These are phyloP conservation scores for Excalfactoria chinensis DNA, from an alignment of 2,113 vertebrate species.

Conservation along the genomic window DNA sequence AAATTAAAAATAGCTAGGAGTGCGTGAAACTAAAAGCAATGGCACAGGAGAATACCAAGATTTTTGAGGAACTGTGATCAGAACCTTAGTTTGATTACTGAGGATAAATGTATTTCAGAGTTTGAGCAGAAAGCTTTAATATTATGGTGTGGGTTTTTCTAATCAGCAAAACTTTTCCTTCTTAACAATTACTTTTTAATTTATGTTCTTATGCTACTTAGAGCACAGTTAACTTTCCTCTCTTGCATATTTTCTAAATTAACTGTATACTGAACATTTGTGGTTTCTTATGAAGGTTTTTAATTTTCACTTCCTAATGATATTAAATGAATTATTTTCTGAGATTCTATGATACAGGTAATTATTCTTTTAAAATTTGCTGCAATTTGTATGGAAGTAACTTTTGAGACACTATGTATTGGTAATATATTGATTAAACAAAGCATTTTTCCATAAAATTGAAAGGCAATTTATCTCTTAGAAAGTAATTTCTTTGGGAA, in stretches of 20 bases:
- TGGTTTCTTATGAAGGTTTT: background rate
- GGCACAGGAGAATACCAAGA: background rate
- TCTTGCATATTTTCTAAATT: background rate
- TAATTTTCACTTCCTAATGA: constrained; percentile 18
- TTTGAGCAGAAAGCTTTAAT: background rate
- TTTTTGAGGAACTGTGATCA: background rate
- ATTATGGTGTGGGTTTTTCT: background rate
- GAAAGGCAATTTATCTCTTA: constrained; percentile 78
- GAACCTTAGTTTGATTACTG: background rate
- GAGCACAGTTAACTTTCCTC: background rate
- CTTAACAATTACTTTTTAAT: background rate
- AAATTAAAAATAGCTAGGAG: background rate
- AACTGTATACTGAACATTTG: background rate
- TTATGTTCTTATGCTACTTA: background rate
- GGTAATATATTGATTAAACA: constrained; percentile 75
- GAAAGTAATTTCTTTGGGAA: constrained; percentile 83
- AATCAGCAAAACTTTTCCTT: background rate
- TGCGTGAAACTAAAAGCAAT: background rate
- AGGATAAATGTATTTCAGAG: background rate
- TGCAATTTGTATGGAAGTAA: constrained; percentile 7
- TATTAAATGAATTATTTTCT: constrained; percentile 10
- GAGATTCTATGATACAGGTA: background rate
- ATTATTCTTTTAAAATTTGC: background rate
- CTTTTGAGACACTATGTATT: constrained; percentile 53
- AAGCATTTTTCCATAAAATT: constrained; percentile 76